Base-by-base conservation (phyloP, 2,797 vertebrate genomes). In the Tapirus indicus region DNA sequence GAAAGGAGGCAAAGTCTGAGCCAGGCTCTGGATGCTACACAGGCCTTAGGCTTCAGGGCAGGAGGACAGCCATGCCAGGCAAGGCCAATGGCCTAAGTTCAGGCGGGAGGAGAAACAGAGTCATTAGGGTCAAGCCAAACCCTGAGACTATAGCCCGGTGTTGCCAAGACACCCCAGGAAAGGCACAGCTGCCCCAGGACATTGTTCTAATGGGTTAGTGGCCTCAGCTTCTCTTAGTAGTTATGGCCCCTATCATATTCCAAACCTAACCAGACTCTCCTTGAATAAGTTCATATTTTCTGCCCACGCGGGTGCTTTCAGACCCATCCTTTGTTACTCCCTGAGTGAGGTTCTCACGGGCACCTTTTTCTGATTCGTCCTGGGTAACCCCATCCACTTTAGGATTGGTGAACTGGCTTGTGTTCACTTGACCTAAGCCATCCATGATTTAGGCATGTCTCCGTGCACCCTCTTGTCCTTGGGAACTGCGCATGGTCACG, bases 61-160 rank as follows among this genome's bases (percentile, higher is more conserved):
- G 72, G 29, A 74, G 41, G n/a, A 4, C n/a, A n/a, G 78, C 16
- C 60, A 64, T 5, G 0, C 17, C n/a, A 58, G 85, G 62, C 23
- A 75, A 69, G 68, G 64, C 44, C 47, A 0, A 4, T 2, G 1
- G 44, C 44, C 6, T 38, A n/a, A 83, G 18, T 32, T 25, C 6
- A 91, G 25, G 4, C 13, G 29, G 38, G 12, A 69, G 35, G 44
- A 69, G n/a, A 54, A 64, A 44, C 21, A 35, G 56, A 12, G 78
- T 23, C 3, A 54, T 49, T 17, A 52, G 0, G 0, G 60, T 47
- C 0, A 5, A 41, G 72, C 38, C 32, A 11, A n/a, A 41, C 32
- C 29, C 49, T 52, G 49, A 52, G 49, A 52, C 49, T 52, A 3
- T 4, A 52, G 49, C 49, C 13, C 35, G 16, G 44, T 2, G 3